Percentiles rank a stretch among this genome's conserved stretches.
These are phyloP conservation scores for Tragelaphus oryx DNA, from an alignment of 2,797 vertebrate genomes.

Conservation along the genomic window DNA sequence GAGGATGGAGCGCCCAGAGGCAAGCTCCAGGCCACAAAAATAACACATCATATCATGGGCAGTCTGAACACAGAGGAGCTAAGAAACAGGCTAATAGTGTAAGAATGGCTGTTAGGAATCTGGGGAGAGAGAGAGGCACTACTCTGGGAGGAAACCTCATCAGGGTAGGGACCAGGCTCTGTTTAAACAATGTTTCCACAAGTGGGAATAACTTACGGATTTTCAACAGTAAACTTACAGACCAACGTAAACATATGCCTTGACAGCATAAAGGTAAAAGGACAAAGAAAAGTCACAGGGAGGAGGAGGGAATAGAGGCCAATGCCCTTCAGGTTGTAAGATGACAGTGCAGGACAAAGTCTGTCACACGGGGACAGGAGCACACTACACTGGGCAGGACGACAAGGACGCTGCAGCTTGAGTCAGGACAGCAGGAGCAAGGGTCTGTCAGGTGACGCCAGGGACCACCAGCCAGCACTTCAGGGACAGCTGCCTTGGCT, in stretches of 20 bases:
- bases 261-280: not conserved
- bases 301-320: no score
- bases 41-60: not conserved
- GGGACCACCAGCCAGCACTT: not conserved
- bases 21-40: not conserved
- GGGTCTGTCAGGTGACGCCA: rapidly evolving
- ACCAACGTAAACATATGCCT: not conserved
- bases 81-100: not conserved
- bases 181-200: not conserved
- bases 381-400: not conserved
- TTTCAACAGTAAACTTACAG: not conserved
- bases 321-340: not conserved
- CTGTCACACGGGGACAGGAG: not conserved
- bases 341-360: not conserved
- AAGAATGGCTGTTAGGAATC: not conserved
- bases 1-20: not conserved
- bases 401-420: not conserved
- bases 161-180: not conserved
- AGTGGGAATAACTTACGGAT: not conserved
- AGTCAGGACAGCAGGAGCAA: not conserved
- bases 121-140: not conserved
- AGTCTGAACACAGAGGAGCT: not conserved
- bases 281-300: not conserved
- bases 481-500: not conserved
- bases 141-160: not conserved